Evolutionary conservation across 2,888 invertebrate genomes (phyloP).

Genomic region (Hirtodrosophila alboralis): DNA sequence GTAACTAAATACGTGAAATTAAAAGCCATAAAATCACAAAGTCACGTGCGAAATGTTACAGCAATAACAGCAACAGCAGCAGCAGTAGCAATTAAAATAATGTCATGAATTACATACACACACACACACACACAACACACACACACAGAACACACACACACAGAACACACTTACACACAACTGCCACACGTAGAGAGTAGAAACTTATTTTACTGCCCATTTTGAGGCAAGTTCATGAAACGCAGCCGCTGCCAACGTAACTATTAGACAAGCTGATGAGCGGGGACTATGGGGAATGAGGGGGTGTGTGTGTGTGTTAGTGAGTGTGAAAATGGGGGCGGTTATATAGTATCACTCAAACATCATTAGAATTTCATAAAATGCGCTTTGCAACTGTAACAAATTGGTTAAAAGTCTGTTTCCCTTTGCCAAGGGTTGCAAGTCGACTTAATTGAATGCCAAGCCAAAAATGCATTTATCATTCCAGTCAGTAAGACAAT

Average conservation of each 20-base stretch:
- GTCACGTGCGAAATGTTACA: conserved; percentile 78
- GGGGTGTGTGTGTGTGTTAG: background rate
- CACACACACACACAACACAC: conserved; percentile 7
- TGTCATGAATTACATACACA: conserved; percentile 69
- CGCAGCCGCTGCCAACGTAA: conserved; percentile 56
- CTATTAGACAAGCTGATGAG: conserved; percentile 29
- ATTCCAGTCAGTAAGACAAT: conserved; percentile 22
- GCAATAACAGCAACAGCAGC: conserved; percentile 49
- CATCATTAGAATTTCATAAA: conserved; percentile 74
- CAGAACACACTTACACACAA: conserved; percentile 7
- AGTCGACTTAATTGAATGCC: conserved; percentile 73
- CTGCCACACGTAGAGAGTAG: conserved; percentile 33
- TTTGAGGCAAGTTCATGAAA: conserved; percentile 64
- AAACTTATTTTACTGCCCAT: conserved; percentile 66
- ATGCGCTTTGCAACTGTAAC: conserved; percentile 51
- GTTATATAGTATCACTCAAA: conserved; percentile 68
- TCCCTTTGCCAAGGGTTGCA: conserved; percentile 23
- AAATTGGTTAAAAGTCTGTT: conserved; percentile 55
- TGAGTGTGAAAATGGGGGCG: conserved; percentile 21
- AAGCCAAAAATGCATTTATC: conserved; percentile 73
- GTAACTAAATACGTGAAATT: conserved; percentile 80
- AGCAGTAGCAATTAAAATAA: conserved; percentile 74
- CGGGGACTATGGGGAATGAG: conserved; percentile 2
- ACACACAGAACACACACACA: conserved; percentile 8
- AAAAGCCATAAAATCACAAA: conserved; percentile 81